phyloP scores from a whole-genome alignment of 1,140 invertebrate genomes.

The Capitella teleta region DNA sequence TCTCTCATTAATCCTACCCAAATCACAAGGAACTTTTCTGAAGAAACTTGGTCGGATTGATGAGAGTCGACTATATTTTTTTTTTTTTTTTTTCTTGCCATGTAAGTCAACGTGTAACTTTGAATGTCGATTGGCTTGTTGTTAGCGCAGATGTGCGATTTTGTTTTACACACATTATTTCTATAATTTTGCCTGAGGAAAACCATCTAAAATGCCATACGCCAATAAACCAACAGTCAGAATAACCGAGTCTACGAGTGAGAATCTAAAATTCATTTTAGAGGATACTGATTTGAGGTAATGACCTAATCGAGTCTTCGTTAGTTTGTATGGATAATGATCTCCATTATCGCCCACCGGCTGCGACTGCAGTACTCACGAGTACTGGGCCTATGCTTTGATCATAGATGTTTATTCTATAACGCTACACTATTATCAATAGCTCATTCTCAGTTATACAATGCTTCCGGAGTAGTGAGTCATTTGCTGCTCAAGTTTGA shows the following conservation, averaged over 20 bases:
- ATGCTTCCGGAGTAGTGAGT: not conserved
- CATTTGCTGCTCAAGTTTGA: not conserved
- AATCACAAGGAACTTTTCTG: too few relatives aligned
- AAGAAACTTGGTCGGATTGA: too few relatives aligned
- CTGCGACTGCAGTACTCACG: not conserved
- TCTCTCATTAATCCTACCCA: too few relatives aligned
- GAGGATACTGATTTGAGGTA: conserved; percentile 96
- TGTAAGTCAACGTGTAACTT: too few relatives aligned
- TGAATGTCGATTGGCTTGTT: too few relatives aligned
- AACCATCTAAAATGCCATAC: conserved; percentile 92
- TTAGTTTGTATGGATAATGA: not conserved
- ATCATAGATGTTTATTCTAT: not conserved
- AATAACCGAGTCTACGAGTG: conserved; percentile 83
- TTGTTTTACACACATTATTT: too few relatives aligned
- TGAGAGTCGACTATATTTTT: too few relatives aligned
- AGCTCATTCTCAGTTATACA: not conserved
- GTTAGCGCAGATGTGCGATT: too few relatives aligned
- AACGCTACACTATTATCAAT: not conserved
- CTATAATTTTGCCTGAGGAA: too few relatives aligned
- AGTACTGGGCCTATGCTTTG: not conserved
- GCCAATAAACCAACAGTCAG: conserved; percentile 93
- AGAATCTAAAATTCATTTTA: conserved; percentile 94
- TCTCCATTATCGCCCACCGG: not conserved
- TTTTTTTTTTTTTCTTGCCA: too few relatives aligned
- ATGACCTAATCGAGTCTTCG: not conserved